Percentiles rank a stretch among this genome's conserved stretches.
phyloP scores from a whole-genome alignment of 2,888 invertebrate species.

The Clostera curtula region DNA sequence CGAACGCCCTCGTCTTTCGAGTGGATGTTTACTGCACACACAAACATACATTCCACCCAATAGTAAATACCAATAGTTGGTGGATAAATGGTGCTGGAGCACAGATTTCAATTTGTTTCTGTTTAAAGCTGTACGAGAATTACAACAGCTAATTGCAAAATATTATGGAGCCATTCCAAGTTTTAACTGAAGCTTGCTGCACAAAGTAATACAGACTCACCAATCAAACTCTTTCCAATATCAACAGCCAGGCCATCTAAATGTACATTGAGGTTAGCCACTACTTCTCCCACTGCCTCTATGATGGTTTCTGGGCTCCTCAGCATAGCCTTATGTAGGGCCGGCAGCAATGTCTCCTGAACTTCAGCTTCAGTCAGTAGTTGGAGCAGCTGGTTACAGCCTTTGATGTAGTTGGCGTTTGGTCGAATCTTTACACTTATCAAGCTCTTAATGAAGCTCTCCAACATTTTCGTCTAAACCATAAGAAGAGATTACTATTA shows the following conservation, averaged over 20 bases:
- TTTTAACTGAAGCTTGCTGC: neutral
- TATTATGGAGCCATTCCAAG: no score
- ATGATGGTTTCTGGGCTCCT: constrained; percentile 95
- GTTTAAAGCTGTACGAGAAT: no score
- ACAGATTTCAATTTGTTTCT: no score
- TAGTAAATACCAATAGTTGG: neutral
- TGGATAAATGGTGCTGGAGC: no score
- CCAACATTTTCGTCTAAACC: constrained; percentile 77
- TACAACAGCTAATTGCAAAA: no score
- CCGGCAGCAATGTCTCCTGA: constrained; percentile 83
- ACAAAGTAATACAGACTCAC: constrained; percentile 47
- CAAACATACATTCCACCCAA: neutral
- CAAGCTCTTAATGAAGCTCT: constrained; percentile 83
- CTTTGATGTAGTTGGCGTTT: constrained; percentile 78
- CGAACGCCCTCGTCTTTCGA: constrained; percentile 87
- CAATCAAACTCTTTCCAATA: constrained; percentile 87
- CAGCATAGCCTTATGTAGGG: constrained; percentile 92
- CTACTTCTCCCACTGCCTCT: constrained; percentile 84
- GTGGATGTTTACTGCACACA: constrained; percentile 81
- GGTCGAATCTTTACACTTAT: constrained; percentile 86
- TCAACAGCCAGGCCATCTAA: constrained; percentile 85
- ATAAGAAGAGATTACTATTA: constrained; percentile 13
- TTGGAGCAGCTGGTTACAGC: constrained; percentile 79
- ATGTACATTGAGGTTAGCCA: constrained; percentile 82
- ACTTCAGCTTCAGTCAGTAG: constrained; percentile 80